Base-by-base conservation (phyloP, 2,888 invertebrate genomes). In the Linyphia triangularis region DNA sequence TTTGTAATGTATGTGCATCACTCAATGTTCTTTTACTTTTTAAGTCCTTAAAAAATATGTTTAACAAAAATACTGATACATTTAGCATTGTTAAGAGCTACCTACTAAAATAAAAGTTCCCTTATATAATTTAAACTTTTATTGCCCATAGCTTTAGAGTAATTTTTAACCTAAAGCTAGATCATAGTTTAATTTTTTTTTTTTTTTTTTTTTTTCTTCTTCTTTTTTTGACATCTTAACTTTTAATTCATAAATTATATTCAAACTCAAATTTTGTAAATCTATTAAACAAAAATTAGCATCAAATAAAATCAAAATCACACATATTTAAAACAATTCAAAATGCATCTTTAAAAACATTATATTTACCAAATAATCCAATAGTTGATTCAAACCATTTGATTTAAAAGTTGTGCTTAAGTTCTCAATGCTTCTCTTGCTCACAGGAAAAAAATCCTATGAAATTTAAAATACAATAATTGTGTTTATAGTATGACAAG, bases 381-480 rank as follows among this genome's bases (percentile, higher is more conserved):
- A 95, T 92, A 97, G 95, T 93, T 96, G 96, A 78, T 95, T 95
- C 90, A 97, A 94, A 30, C 96, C 97, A 91, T 96, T 96, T 85
- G 96, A 95, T 91, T 95, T 95, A 94, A 97, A 97, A 91, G 95
- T 93, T 91, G 96, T 95, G 16, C 92, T 92, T 93, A 98, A 96
- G 93, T 96, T 95, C 92, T 97, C 97, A 93, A 97, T 97, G 92
- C 96, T 97, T 92, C 98, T 96, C 92, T 98, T 98, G 93, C 97
- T 98, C 92, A 96, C 95, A 90, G 98, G 98, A 93, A 98, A 96
- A 94, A 98, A 97, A 93, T 98, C 98, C 88, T 88, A 63, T 9
- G 37, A 70, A 37, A 61, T 26, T 51, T 51, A 40, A 72, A 51
- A 70, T 51, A 51, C 19, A 9, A 22, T 24, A 10, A 22, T 4